Percentiles rank a stretch among this genome's conserved stretches.
Evolutionary conservation across 64 coral and sea anemone species (phyloP).

Genomic region (Acropora yongei): DNA sequence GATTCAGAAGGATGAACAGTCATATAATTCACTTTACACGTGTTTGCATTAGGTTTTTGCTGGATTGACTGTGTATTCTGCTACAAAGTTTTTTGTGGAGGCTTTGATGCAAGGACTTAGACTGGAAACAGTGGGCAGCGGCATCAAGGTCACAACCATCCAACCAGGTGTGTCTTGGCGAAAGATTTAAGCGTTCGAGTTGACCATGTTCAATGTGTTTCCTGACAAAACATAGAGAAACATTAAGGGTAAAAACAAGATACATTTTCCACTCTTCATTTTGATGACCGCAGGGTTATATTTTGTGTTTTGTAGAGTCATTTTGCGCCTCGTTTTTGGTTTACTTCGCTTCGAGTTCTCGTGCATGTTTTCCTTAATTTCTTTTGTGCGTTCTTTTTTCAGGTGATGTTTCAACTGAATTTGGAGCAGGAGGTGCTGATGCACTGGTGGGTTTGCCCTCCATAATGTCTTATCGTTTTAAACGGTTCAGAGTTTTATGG

Average conservation of each 20-base stretch:
- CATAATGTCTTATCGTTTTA: no score
- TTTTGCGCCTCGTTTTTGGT: no score
- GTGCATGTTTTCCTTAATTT: neutral
- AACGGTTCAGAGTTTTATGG: no score
- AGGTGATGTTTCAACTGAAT: slow-evolving; percentile 69
- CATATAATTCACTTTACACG: no score
- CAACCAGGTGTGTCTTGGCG: slow-evolving; percentile 71
- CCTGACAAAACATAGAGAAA: no score
- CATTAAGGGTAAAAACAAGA: no score
- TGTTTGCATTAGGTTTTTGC: slow-evolving; percentile 64
- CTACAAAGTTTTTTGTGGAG: slow-evolving; percentile 94
- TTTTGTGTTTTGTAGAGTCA: no score
- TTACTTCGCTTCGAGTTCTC: no score
- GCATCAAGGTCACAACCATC: slow-evolving; percentile 86
- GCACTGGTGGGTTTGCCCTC: neutral
- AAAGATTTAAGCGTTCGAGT: neutral
- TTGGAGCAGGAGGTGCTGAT: slow-evolving; percentile 40
- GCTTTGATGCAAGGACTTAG: slow-evolving; percentile 80
- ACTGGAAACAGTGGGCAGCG: slow-evolving; percentile 76
- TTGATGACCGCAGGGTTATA: no score
- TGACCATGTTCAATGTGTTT: no score
- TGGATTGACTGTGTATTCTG: slow-evolving; percentile 82
- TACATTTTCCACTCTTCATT: no score
- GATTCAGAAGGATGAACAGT: no score
- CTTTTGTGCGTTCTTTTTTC: neutral